Evolutionary conservation across 1,140 invertebrate genomes (phyloP), one percentile per base, ranked within the genome.

Genomic region (Sesamia nonagrioides): DNA sequence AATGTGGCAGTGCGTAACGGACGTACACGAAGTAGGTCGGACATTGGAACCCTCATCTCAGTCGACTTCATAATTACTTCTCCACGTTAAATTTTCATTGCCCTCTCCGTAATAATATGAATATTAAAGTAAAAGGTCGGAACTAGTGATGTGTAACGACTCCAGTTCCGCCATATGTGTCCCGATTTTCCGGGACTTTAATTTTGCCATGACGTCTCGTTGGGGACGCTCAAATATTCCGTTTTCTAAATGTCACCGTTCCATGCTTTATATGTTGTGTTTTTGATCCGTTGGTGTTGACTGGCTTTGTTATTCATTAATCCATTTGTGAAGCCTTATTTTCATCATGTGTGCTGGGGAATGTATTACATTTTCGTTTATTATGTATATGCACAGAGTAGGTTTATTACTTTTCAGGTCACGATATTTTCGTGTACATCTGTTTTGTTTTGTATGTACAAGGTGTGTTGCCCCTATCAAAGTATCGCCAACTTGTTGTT

Each of bases 71-170:
- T 75, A 75, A 75, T 75, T 75, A 75, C 72, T 66, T 76, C 74
- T 52, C 58, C 74, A 48, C 74, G 60, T 76, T 76, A 76, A 76
- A 76, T 76, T 76, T 76, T 76, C 74, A 76, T 76, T 76, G 74
- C 74, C 60, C 74, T 37, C 74, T 18, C 60, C 74, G 54, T 52
- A 76, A 76, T 76, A 66, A 76, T 76, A 76, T 76, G 74, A 76
- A 76, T 76, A 76, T 76, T 76, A 76, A 76, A 76, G 74, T 76
- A 76, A 66, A 76, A 76, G 74, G 74, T 76, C 48, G 58, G 74
- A 66, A 40, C 74, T 76, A 76, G 74, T 76, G 74, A 66, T 76
- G 74, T 66, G 74, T 48, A 66, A 60, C 58, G 74, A 35, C 58
- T 52, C 40, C 21, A 52, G 60, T 63, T 45, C 74, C 74, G 74